A percentile compares a stretch with the other conserved stretches of the same genome.
Conservation (phyloP, 2,888 invertebrate species). For the Aporophyla nigra region DNA sequence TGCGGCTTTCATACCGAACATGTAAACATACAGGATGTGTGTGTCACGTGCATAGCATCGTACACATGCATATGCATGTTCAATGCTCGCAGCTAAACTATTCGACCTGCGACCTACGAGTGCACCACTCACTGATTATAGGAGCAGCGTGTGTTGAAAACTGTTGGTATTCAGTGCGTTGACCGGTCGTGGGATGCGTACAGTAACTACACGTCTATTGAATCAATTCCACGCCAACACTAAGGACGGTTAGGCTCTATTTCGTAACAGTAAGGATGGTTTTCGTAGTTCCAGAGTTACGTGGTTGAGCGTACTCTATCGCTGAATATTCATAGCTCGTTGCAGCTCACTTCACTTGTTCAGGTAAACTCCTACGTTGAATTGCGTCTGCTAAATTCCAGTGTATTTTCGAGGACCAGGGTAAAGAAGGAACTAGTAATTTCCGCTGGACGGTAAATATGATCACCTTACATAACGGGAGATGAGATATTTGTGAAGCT, state of each 20-base stretch:
- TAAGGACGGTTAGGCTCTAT: no score
- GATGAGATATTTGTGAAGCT: neutral
- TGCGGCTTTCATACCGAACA: neutral
- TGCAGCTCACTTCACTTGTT: neutral
- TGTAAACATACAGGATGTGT: neutral
- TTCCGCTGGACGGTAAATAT: conserved; percentile 4
- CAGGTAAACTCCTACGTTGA: neutral
- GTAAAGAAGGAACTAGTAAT: conserved; percentile 3
- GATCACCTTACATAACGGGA: no score
- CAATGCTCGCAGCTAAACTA: neutral
- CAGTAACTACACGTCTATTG: neutral
- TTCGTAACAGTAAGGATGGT: no score
- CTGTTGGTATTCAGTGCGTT: neutral
- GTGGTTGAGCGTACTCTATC: neutral
- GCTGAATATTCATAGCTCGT: conserved; percentile 15
- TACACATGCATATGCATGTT: neutral
- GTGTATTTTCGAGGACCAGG: neutral
- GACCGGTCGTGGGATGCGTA: neutral
- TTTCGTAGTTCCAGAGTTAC: neutral
- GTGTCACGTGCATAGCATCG: neutral
- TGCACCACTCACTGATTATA: neutral
- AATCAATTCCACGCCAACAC: neutral
- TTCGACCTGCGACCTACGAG: neutral
- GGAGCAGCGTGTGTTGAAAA: neutral
- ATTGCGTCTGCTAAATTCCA: neutral